These are phyloP conservation scores for Ptychochromis oligacanthus DNA, from an alignment of 2,113 vertebrate genomes.

Conservation along the genomic window DNA sequence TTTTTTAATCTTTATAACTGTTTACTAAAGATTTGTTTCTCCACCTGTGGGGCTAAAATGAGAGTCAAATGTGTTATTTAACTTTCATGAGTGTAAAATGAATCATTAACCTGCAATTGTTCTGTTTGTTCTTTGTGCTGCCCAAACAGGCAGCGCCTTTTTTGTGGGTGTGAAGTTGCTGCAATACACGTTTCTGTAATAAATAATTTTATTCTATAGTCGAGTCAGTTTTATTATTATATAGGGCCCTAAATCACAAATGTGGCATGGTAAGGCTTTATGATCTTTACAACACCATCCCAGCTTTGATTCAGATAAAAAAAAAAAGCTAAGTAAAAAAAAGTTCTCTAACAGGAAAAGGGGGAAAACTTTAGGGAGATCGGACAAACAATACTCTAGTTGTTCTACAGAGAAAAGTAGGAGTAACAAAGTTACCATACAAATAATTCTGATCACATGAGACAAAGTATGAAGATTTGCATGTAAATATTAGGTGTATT, in stretches of 20 bases:
- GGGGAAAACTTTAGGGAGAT: neutral
- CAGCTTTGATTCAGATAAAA: neutral
- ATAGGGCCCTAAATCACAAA: neutral
- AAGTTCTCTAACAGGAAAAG: neutral
- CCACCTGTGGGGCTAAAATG: neutral
- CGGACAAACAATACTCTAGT: neutral
- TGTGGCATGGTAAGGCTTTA: neutral
- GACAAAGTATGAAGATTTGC: neutral
- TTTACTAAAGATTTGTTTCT: neutral
- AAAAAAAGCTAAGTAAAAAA: no score
- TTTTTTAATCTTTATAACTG: neutral
- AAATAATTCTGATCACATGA: accelerated
- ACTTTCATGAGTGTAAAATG: neutral
- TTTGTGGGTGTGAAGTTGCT: neutral
- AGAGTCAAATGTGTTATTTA: neutral
- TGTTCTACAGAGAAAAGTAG: neutral
- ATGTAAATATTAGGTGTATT: neutral
- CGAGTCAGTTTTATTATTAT: neutral
- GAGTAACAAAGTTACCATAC: neutral
- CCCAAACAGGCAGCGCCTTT: neutral
- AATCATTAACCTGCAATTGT: neutral
- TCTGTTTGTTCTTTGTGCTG: neutral
- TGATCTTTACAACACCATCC: neutral
- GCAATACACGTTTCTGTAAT: neutral
- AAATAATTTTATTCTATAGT: neutral